Conservation (phyloP, 2,888 invertebrate genomes). For the Mechanitis messenoides region DNA sequence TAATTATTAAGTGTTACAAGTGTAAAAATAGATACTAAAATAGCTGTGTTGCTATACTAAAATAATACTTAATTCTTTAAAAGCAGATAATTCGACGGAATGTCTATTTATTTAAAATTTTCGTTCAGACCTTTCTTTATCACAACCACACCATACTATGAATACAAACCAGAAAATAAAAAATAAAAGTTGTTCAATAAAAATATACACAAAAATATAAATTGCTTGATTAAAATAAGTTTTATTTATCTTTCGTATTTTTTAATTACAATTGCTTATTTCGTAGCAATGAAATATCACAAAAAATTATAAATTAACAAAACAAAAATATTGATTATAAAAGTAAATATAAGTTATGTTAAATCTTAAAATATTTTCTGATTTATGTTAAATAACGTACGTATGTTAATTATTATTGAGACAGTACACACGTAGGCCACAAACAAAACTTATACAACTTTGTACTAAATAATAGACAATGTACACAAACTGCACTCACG, state of each 20-base stretch:
- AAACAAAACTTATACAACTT: too few relatives aligned
- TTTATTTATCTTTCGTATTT: background rate
- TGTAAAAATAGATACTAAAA: slow-evolving; percentile 40
- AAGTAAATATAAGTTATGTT: slow-evolving; percentile 23
- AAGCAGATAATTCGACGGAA: slow-evolving; percentile 29
- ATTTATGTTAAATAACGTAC: too few relatives aligned
- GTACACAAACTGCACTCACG: too few relatives aligned
- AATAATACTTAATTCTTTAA: slow-evolving; percentile 16
- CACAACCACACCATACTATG: slow-evolving; percentile 28
- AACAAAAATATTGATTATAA: slow-evolving; percentile 27
- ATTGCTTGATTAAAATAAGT: too few relatives aligned
- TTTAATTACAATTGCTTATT: slow-evolving; percentile 31
- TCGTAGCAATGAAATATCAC: slow-evolving; percentile 9
- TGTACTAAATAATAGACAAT: too few relatives aligned
- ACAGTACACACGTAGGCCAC: too few relatives aligned
- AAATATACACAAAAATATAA: background rate
- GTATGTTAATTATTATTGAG: too few relatives aligned
- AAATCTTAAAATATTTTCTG: too few relatives aligned
- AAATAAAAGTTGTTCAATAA: slow-evolving; percentile 1
- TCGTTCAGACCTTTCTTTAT: slow-evolving; percentile 23
- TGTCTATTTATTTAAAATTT: slow-evolving; percentile 15
- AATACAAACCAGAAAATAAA: slow-evolving; percentile 15
- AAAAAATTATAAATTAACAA: background rate
- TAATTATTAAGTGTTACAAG: slow-evolving; percentile 29
- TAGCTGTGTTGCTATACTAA: slow-evolving; percentile 18